phyloP scores from a whole-genome alignment of 2,113 vertebrate species.

The Fulica atra region DNA sequence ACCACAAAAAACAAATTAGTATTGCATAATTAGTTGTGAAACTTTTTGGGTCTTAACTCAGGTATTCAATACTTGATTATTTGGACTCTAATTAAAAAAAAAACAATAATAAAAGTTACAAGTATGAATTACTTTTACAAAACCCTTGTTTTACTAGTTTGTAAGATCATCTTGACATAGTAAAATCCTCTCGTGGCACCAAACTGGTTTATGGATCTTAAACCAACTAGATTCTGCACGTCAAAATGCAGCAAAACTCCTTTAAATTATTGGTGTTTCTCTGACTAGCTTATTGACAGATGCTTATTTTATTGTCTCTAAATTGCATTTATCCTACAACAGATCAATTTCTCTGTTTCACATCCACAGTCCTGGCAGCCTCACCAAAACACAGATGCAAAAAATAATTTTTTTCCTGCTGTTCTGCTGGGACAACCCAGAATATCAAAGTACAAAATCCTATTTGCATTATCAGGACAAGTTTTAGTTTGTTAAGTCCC shows the following conservation, averaged over 20 bases:
- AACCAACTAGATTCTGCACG: background rate
- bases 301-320: background rate
- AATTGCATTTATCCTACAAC: background rate
- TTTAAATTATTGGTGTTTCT: background rate
- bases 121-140: background rate
- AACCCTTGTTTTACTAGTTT: background rate
- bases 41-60: background rate
- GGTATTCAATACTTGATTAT: background rate
- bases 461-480: background rate
- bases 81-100: background rate
- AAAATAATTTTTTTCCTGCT: background rate
- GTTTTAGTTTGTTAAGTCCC: background rate
- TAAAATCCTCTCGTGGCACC: background rate
- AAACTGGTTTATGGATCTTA: background rate
- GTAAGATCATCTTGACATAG: background rate
- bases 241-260: background rate
- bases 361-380: fast-evolving
- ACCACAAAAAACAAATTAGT: background rate
- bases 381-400: fast-evolving
- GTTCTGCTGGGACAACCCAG: background rate
- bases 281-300: background rate
- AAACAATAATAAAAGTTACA: background rate
- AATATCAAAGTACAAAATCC: background rate
- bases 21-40: background rate
- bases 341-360: background rate